Conservation (phyloP, 2,888 invertebrate genomes). For the Pachycephus smyrnensis region DNA sequence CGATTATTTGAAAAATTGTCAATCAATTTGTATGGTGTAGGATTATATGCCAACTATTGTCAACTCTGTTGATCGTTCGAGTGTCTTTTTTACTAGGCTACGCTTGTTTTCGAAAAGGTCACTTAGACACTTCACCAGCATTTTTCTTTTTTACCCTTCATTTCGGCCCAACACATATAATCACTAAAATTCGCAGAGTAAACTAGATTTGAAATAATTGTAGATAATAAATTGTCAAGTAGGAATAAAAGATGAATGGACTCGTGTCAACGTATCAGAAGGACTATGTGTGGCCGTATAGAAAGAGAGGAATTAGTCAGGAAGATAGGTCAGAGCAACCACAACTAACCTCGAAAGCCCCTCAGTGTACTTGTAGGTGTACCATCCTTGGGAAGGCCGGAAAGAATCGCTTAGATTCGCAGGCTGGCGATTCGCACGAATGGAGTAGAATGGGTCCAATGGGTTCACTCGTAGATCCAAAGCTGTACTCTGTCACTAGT, state of each 20-base stretch:
- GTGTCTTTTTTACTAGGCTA: no score
- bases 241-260: conserved; percentile 69
- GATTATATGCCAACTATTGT: no score
- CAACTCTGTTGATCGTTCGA: no score
- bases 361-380: no score
- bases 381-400: background rate
- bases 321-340: conserved; percentile 2
- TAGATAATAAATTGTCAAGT: conserved; percentile 1
- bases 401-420: conserved; percentile 38
- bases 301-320: conserved; percentile 40
- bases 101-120: no score
- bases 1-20: no score
- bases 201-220: background rate
- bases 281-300: conserved; percentile 75
- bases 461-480: conserved; percentile 74
- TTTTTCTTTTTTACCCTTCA: conserved; percentile 16
- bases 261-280: conserved; percentile 74
- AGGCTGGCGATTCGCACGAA: conserved; percentile 35
- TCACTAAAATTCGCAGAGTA: no score
- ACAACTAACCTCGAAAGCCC: background rate
- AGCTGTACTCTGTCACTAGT: conserved; percentile 68
- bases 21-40: no score
- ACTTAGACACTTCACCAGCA: conserved; percentile 1
- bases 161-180: conserved; percentile 9
- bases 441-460: conserved; percentile 70